Conservation (phyloP, 2,113 vertebrate genomes). For the Dolichallabes microphthalmus region DNA sequence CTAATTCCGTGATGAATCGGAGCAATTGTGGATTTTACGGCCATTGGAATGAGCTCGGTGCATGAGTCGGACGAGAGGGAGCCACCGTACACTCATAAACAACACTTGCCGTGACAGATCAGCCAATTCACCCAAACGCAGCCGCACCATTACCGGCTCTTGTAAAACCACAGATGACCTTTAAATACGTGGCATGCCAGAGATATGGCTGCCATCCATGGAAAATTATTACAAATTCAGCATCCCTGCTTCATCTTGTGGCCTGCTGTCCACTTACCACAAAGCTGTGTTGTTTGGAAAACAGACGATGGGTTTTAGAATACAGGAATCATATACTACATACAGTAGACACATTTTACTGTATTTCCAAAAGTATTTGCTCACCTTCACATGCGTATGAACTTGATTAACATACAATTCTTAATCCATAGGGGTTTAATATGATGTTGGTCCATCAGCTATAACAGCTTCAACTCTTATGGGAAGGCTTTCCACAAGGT, state of each 20-base stretch:
- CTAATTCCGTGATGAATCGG: constrained; percentile 70
- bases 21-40: constrained; percentile 69
- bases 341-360: too few relatives aligned
- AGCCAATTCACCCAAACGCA: constrained; percentile 65
- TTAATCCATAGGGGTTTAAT: too few relatives aligned
- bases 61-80: constrained; percentile 45
- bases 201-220: constrained; percentile 56
- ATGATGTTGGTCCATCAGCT: too few relatives aligned
- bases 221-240: constrained; percentile 60
- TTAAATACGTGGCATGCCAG: constrained; percentile 63
- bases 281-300: constrained; percentile 47
- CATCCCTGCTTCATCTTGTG: constrained; percentile 32
- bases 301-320: constrained; percentile 4
- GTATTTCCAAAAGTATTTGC: too few relatives aligned
- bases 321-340: constrained; percentile 9
- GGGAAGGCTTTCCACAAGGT: too few relatives aligned
- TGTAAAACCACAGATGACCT: constrained; percentile 71
- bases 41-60: constrained; percentile 61
- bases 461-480: too few relatives aligned
- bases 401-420: too few relatives aligned
- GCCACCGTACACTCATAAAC: constrained; percentile 66
- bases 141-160: constrained; percentile 64
- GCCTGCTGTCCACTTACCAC: constrained; percentile 43
- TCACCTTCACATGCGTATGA: too few relatives aligned
- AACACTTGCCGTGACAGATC: constrained; percentile 67